These are phyloP conservation scores for Lepidostoma basale DNA, from an alignment of 1,140 invertebrate genomes.

Conservation along the genomic window DNA sequence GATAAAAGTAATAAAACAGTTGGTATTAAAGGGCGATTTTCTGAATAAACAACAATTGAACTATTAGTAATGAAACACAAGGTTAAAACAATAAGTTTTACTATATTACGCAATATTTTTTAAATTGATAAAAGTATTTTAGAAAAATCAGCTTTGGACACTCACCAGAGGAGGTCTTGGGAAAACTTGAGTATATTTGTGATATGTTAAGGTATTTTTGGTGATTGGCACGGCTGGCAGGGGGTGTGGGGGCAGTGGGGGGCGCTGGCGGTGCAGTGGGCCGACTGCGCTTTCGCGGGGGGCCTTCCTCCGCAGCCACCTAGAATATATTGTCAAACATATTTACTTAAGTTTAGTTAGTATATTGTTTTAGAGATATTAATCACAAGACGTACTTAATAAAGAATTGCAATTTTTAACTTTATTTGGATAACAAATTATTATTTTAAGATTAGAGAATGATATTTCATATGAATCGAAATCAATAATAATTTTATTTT, in stretches of 20 bases:
- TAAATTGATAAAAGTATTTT: neutral
- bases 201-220: slow-evolving; percentile 60
- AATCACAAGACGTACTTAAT: too few relatives aligned
- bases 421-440: too few relatives aligned
- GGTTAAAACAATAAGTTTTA: neutral
- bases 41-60: too few relatives aligned
- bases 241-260: slow-evolving; percentile 53
- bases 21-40: too few relatives aligned
- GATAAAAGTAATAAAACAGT: too few relatives aligned
- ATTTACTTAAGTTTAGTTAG: too few relatives aligned
- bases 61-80: neutral
- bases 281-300: slow-evolving; percentile 55
- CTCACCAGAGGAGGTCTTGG: slow-evolving; percentile 54
- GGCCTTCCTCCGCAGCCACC: slow-evolving; percentile 38
- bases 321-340: slow-evolving; percentile 18
- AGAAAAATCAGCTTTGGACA: too few relatives aligned
- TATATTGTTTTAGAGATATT: too few relatives aligned
- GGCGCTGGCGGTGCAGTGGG: slow-evolving; percentile 54
- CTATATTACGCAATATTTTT: neutral
- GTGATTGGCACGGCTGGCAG: slow-evolving; percentile 54
- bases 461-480: too few relatives aligned
- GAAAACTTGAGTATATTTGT: slow-evolving; percentile 58
- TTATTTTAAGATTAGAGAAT: too few relatives aligned
- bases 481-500: too few relatives aligned
- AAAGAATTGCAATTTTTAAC: too few relatives aligned